Evolutionary conservation across 2,113 vertebrate genomes (phyloP), one percentile per base, ranked within the genome.

Genomic region (Urocitellus parryii): DNA sequence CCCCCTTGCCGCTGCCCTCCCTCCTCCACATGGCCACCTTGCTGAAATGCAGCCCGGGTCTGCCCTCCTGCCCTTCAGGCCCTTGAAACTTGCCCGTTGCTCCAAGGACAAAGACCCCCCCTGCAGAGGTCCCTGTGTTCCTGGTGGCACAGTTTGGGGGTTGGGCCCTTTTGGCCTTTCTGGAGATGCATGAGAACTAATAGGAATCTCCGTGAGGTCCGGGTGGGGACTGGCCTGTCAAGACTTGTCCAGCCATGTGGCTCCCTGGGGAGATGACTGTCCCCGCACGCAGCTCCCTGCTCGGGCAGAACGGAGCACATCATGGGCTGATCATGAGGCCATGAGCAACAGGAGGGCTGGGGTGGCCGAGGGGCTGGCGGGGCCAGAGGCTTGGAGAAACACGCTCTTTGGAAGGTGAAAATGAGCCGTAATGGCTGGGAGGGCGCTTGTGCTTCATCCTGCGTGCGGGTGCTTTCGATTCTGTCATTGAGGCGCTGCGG

Each of bases 201-300:
- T 2, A 4, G 53, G 53, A 48, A 9, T 45, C 11, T 0, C 18
- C 27, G 1, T 1, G 20, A 78, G 20, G 5, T 37, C n/a, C 29
- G 5, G 6, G 29, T 39, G 27, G 45, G 77, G 81, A 48, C 37
- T 0, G 32, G 61, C n/a, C 17, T 0, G 37, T 4, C 7, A 29
- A 34, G 42, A 27, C 87, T 88, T 42, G 37, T 78, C 29, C 56
- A 25, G 39, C 51, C 32, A 63, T 27, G 74, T 0, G 5, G 48
- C 5, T 61, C n/a, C 34, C 77, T 53, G 39, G 48, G 79, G 70
- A 89, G 78, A 56, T 39, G 79, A 39, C 39, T 0, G 42, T 39
- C 17, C 48, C n/a, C 2, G n/a, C n/a, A n/a, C n/a, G n/a, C 34
- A 0, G 25, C 61, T 3, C 8, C 27, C 11, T 0, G n/a, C n/a